Evolutionary conservation across 2,113 vertebrate species (phyloP), one percentile per base, ranked within the genome.

Genomic region (Neogobius melanostomus): DNA sequence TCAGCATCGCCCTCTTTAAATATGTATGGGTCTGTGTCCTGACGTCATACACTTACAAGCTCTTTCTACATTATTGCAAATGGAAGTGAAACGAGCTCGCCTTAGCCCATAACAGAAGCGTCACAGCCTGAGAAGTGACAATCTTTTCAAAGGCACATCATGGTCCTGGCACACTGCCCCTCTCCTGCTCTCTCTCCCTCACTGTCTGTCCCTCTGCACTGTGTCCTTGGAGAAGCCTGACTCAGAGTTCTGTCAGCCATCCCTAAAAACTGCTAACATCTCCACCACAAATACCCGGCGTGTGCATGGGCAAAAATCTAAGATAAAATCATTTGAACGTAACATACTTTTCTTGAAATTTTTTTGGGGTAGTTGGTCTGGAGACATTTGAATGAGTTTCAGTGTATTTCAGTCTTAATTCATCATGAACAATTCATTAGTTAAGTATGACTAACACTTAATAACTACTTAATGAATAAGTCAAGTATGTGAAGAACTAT

Each of bases 201-300:
- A 69, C 59, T 62, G 49, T 51, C 66, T 62, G 48, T 14, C 9
- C 59, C 59, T 63, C 68, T 45, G 64, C 84, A 77, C 72, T 54
- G 56, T 84, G 88, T 91, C 89, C 89, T 92, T 92, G 89, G 85
- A 90, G 84, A 90, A 84, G 89, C 83, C 82, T 90, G 87, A 91
- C 75, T 91, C 86, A 87, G 75, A 87, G 81, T 77, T 75, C 72
- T 81, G 85, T 80, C 70, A 74, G 78, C 70, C 65, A 63, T 81
- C 80, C 78, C 5, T 15, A 82, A 86, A 90, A 85, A 81, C 86
- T 87, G 80, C 77, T 86, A 68, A 51, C 59, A 42, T 61, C 42
- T 61, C 5, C 28, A 36, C 28, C 49, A 51, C 49, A 51, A 6
- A 14, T 14, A 51, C 49, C 49, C 28, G 28, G 28, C 3, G 3